phyloP scores from a whole-genome alignment of 1,140 invertebrate species.

The Adoxophyes honmai region DNA sequence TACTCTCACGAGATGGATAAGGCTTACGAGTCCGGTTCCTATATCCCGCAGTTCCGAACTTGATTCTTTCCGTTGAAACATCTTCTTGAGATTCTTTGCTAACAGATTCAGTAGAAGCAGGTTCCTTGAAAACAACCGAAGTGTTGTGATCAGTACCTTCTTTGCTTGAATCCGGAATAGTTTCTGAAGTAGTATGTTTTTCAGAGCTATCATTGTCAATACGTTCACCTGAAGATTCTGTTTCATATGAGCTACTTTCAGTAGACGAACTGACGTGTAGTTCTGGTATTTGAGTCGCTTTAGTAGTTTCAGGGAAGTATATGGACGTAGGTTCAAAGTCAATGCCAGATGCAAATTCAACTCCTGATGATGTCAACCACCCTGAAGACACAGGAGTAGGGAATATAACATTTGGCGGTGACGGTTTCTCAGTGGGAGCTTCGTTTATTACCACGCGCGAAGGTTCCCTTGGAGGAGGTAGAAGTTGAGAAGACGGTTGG shows the following conservation, averaged over 20 bases:
- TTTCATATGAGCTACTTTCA: conserved; percentile 42
- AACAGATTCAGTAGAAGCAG: conserved; percentile 23
- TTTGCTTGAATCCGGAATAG: conserved; percentile 26
- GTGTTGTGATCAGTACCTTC: conserved; percentile 19
- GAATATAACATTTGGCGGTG: conserved; percentile 51
- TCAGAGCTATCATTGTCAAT: conserved; percentile 31
- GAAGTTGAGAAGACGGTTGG: conserved; percentile 56
- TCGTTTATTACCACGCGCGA: conserved; percentile 33
- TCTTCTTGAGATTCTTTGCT: conserved; percentile 42
- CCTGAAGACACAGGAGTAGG: conserved; percentile 61
- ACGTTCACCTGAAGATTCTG: conserved; percentile 43
- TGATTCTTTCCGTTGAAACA: conserved; percentile 45
- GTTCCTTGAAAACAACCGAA: conserved; percentile 19
- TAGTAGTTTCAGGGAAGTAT: conserved; percentile 36
- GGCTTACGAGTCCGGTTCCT: conserved; percentile 63
- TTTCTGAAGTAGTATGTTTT: conserved; percentile 30
- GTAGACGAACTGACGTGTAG: conserved; percentile 28
- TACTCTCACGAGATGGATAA: conserved; percentile 47
- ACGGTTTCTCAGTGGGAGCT: conserved; percentile 25
- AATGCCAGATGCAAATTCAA: conserved; percentile 63
- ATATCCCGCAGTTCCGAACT: conserved; percentile 37
- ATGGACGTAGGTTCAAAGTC: conserved; percentile 54
- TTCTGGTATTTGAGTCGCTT: conserved; percentile 29
- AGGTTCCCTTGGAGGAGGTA: conserved; percentile 59
- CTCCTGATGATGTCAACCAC: conserved; percentile 61